Conservation (phyloP, 2,888 invertebrate genomes). For the Axea sp. region DNA sequence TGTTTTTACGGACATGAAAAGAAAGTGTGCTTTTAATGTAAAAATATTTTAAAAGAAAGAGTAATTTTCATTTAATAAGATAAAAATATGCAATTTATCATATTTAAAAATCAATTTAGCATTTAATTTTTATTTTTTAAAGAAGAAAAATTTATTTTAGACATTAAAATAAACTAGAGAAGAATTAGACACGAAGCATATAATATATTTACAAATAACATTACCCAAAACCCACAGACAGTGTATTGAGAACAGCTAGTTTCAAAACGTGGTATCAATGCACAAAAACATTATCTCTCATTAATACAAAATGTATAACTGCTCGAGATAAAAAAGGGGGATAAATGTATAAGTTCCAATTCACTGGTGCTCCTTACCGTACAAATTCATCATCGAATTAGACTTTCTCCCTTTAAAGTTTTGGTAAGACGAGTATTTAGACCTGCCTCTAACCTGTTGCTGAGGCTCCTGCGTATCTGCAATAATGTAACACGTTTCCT, state of each 20-base stretch:
- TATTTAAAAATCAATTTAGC: too few relatives aligned
- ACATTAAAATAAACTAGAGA: too few relatives aligned
- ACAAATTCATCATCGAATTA: constrained; percentile 97
- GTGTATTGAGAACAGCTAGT: constrained; percentile 40
- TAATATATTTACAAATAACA: constrained; percentile 1
- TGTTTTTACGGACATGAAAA: too few relatives aligned
- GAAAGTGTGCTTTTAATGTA: too few relatives aligned
- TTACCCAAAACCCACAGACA: constrained; percentile 18
- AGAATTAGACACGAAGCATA: background rate
- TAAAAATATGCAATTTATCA: too few relatives aligned
- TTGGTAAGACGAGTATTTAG: constrained; percentile 92
- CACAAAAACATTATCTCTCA: constrained; percentile 54
- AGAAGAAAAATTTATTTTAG: too few relatives aligned
- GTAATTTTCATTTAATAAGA: too few relatives aligned
- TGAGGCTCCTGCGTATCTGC: constrained; percentile 90
- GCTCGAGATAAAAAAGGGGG: constrained; percentile 67
- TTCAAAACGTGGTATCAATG: constrained; percentile 60
- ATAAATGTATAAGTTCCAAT: constrained; percentile 72
- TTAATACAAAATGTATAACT: constrained; percentile 53
- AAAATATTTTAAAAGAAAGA: too few relatives aligned
- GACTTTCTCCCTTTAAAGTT: constrained; percentile 95
- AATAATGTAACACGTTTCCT: constrained; percentile 84
- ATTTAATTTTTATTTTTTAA: too few relatives aligned
- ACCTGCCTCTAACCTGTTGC: constrained; percentile 90
- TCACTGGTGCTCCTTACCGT: constrained; percentile 88